Evolutionary conservation across 1,140 invertebrate genomes (phyloP).

Genomic region (Adoxophyes honmai): DNA sequence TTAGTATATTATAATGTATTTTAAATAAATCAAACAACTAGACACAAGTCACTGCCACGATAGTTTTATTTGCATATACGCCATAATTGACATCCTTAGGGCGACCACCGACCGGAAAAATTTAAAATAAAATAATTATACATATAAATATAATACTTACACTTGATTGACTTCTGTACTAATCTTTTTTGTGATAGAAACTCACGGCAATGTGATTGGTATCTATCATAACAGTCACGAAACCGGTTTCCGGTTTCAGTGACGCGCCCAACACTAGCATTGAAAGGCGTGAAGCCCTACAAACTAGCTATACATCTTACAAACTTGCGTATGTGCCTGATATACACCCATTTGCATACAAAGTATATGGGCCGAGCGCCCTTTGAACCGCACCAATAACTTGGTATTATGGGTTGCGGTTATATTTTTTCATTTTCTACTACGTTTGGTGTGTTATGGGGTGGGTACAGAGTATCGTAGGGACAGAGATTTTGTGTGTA

Average conservation of each 20-base stretch:
- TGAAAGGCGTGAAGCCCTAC: constrained; percentile 13
- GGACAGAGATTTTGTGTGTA: not conserved
- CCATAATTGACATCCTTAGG: no score
- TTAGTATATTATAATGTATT: no score
- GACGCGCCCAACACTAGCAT: not conserved
- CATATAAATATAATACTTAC: no score
- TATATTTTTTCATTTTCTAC: constrained; percentile 13
- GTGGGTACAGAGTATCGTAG: not conserved
- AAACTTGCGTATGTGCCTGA: not conserved
- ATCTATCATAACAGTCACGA: no score
- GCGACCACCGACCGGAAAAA: no score
- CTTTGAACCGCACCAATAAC: not conserved
- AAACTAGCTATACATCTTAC: constrained; percentile 4
- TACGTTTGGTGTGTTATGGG: constrained; percentile 8
- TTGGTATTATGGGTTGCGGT: not conserved
- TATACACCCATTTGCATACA: not conserved
- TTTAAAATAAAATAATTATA: no score
- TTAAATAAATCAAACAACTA: no score
- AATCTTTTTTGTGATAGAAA: no score
- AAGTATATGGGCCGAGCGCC: not conserved
- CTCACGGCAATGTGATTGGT: no score
- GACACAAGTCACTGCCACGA: no score
- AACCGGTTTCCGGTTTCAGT: not conserved
- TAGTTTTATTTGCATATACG: no score
- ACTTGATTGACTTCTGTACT: no score